Evolutionary conservation across 2,888 invertebrate species (phyloP).

Genomic region (Hemicrepidius hirtus): DNA sequence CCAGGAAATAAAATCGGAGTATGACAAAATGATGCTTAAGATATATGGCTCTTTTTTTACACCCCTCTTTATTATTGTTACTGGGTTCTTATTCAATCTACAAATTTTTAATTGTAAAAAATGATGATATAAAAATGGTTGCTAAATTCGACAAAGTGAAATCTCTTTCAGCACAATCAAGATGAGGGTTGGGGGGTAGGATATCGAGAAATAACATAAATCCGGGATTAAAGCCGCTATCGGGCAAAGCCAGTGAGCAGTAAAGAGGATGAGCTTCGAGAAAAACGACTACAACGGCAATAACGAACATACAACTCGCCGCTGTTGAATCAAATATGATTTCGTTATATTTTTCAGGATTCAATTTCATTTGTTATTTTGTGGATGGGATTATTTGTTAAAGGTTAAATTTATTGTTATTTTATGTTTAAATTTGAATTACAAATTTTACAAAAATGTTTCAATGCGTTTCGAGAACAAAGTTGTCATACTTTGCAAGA

Average conservation of each 20-base stretch:
- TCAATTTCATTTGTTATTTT: neutral
- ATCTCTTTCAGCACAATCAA: constrained; percentile 53
- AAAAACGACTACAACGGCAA: constrained; percentile 57
- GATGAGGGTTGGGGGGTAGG: constrained; percentile 55
- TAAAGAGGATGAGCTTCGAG: constrained; percentile 67
- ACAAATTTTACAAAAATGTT: no score
- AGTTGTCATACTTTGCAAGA: no score
- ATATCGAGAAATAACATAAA: constrained; percentile 71
- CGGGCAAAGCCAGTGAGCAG: constrained; percentile 70
- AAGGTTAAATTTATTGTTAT: no score
- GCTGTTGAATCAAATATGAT: constrained; percentile 39
- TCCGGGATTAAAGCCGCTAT: constrained; percentile 71
- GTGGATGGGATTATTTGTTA: neutral
- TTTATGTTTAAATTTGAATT: no score
- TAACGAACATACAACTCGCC: constrained; percentile 46
- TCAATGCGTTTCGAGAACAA: no score
- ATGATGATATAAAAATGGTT: neutral
- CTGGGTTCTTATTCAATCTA: no score
- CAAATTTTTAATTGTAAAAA: neutral
- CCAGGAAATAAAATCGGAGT: constrained; percentile 69
- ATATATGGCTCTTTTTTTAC: constrained; percentile 58
- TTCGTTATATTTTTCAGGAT: constrained; percentile 16
- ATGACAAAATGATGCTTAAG: constrained; percentile 68
- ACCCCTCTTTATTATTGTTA: neutral
- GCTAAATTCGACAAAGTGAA: constrained; percentile 42